phyloP scores from a whole-genome alignment of 2,888 invertebrate genomes.

The Tipula helvola region DNA sequence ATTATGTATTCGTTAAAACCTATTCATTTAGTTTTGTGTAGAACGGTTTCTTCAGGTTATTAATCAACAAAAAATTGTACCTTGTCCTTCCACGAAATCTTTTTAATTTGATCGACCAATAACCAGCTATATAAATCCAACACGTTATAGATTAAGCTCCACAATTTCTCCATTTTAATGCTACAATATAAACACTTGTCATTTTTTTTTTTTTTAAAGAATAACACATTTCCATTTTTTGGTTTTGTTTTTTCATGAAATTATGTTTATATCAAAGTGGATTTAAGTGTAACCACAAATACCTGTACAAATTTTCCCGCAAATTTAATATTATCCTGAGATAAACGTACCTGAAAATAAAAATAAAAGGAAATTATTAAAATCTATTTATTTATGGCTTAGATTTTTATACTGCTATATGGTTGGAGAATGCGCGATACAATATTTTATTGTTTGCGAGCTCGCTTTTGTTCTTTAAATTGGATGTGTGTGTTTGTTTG shows the following conservation, averaged over 20 bases:
- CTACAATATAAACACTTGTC: background rate
- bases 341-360: background rate
- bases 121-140: background rate
- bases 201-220: background rate
- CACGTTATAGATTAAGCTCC: background rate
- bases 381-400: background rate
- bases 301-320: background rate
- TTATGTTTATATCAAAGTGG: background rate
- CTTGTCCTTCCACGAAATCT: background rate
- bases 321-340: background rate
- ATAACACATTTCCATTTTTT: background rate
- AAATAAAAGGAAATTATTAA: background rate
- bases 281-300: conserved; percentile 4
- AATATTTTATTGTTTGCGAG: background rate
- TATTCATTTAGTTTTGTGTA: background rate
- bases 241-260: background rate
- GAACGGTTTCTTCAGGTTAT: background rate
- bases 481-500: background rate
- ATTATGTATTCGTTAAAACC: background rate
- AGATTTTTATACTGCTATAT: background rate
- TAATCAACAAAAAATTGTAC: background rate
- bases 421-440: background rate
- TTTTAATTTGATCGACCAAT: background rate
- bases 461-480: background rate
- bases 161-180: background rate